Evolutionary conservation across 2,888 invertebrate genomes (phyloP), one percentile per base, ranked within the genome.

Genomic region (Cylloceria caligata): DNA sequence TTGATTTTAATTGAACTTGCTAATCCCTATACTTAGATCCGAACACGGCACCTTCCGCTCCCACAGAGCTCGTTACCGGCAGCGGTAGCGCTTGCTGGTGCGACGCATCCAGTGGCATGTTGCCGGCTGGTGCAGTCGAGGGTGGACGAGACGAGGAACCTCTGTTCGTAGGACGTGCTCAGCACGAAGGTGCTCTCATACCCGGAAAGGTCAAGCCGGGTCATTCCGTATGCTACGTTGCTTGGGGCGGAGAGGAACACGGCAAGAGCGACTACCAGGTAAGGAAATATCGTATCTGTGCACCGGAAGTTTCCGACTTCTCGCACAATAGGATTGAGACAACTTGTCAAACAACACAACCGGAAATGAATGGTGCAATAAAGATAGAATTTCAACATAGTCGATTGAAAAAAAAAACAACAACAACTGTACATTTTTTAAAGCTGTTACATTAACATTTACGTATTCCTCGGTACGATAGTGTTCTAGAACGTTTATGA

Each of bases 241-340:
- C 97, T 21, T 98, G 96, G 96, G 97, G 97, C 21, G 96, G 97
- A 13, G 94, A 92, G 13, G 96, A 96, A 87, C 95, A 96, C 88
- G 94, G 94, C 16, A 95, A 96, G 88, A 88, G 92, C 42, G 94
- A 95, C 49, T 97, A 97, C 91, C 96, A 97, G 93, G 96, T 96
- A 34, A 27, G 16, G 21, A n/a, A 30, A 34, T n/a, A 34, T 30
- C 30, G 30, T 30, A 2, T 49, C 49, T 49, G 13, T 21, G 0
- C 3, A 1, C 9, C 42, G n/a, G n/a, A 42, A n/a, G n/a, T 13
- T 42, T 1, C 13, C 3, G n/a, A 42, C 3, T 13, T 2, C n/a
- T 42, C n/a, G 42, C 42, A n/a, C 42, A 3, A 39, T 11, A n/a
- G 13, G n/a, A 42, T 13, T 42, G 11, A 11, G 42, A 42, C 3